Evolutionary conservation across 2,888 invertebrate species (phyloP).

Genomic region (Tenthredo scrophulariae): DNA sequence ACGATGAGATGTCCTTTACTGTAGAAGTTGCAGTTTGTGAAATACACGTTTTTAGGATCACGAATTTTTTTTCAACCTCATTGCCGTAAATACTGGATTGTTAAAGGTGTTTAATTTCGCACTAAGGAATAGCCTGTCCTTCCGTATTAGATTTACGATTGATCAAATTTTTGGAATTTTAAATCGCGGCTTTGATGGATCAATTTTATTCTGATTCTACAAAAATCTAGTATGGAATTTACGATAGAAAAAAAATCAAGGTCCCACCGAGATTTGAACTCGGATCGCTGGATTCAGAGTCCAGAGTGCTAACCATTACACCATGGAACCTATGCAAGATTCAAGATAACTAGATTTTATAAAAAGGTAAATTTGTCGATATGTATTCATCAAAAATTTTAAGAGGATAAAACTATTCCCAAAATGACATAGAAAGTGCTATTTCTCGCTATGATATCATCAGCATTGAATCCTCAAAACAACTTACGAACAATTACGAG

Average conservation of each 20-base stretch:
- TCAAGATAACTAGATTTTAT: neutral
- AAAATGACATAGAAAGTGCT: neutral
- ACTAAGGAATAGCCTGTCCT: neutral
- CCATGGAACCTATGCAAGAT: conserved; percentile 80
- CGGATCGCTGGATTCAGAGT: conserved; percentile 83
- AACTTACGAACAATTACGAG: neutral
- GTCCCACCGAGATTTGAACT: conserved; percentile 86
- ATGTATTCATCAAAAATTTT: neutral
- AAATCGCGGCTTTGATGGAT: neutral
- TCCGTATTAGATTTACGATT: neutral
- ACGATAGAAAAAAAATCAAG: conserved; percentile 61
- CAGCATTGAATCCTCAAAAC: neutral
- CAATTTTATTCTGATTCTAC: neutral
- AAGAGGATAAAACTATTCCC: neutral
- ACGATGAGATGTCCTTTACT: neutral
- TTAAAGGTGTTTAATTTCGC: no score
- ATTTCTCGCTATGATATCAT: neutral
- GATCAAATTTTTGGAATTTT: neutral
- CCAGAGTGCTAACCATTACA: conserved; percentile 87
- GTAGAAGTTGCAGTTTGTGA: neutral
- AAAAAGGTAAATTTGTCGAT: neutral
- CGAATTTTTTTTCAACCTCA: neutral
- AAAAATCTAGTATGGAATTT: neutral
- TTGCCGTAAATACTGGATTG: neutral
- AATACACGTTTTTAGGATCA: neutral